Evolutionary conservation across 2,888 invertebrate species (phyloP), one percentile per base, ranked within the genome.

Genomic region (Napeogenes inachia): DNA sequence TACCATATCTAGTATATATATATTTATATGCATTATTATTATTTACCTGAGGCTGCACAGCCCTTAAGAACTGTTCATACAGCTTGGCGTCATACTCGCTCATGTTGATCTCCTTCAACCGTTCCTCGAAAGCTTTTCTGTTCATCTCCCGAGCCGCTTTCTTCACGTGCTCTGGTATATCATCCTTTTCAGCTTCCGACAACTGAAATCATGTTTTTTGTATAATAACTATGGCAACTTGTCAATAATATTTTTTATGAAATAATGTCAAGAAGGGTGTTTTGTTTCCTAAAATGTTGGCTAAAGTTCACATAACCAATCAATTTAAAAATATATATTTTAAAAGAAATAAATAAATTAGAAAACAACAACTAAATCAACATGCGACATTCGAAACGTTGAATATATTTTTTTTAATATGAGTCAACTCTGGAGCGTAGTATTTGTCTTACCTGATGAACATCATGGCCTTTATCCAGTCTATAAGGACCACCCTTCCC

Each of bases 401-500:
- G 13, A 47, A 13, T n/a, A 47, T 21, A 21, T 21, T 21, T 21
- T 21, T 21, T 21, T 21, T 21, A 21, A 21, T n/a, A n/a, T 21
- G 21, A 21, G 21, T 21, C 21, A 21, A 21, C 21, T 21, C 21
- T 21, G 0, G 21, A 21, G 21, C 21, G 21, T 21, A 21, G 21
- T 21, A 21, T 21, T 21, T 21, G 0, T 21, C 50, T 30, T 72
- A 92, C 94, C 90, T 99, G 99, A 81, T 97, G 95, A 2, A 99
- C 98, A 66, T 95, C 94, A 73, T 99, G 98, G 0, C 99, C 98
- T 60, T 96, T 96, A 82, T 99, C 99, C 13, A 99, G 89, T 1
- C 99, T 91, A 86, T 97, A 99, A 0, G 99, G 98, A 0, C 98
- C 99, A 21, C 99, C 99, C 83, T 97, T 97, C 2, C 99, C 99